Conservation (phyloP, 2,797 vertebrate species). For the Iguana delicatissima region DNA sequence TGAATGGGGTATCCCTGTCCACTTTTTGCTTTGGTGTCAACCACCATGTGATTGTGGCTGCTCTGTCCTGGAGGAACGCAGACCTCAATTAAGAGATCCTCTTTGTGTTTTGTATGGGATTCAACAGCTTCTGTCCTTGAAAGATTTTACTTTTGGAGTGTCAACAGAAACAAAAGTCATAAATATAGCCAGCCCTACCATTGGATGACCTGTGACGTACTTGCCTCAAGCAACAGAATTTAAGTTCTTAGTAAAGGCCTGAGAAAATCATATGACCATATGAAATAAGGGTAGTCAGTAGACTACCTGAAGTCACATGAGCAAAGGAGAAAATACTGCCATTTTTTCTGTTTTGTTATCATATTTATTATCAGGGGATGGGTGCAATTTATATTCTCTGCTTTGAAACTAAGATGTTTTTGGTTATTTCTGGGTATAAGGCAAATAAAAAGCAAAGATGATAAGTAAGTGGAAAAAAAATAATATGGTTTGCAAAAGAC, state of each 20-base stretch:
- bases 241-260: not conserved
- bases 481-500: not conserved
- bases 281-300: too few relatives aligned
- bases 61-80: not conserved
- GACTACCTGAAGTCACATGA: not conserved
- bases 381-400: not conserved
- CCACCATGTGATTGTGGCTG: not conserved
- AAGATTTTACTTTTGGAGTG: not conserved
- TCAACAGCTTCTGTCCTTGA: not conserved
- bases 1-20: not conserved
- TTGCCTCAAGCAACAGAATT: not conserved
- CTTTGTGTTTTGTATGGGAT: too few relatives aligned
- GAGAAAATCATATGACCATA: not conserved
- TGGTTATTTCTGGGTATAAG: not conserved
- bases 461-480: not conserved
- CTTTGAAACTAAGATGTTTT: not conserved
- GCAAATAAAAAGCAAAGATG: not conserved
- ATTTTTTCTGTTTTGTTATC: not conserved
- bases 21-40: not conserved
- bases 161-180: not conserved
- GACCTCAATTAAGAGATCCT: not conserved
- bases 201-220: not conserved
- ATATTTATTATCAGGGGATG: not conserved
- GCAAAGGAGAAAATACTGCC: too few relatives aligned
- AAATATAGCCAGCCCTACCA: not conserved